Conservation (phyloP, 2,888 invertebrate genomes). For the Molorchus minor region DNA sequence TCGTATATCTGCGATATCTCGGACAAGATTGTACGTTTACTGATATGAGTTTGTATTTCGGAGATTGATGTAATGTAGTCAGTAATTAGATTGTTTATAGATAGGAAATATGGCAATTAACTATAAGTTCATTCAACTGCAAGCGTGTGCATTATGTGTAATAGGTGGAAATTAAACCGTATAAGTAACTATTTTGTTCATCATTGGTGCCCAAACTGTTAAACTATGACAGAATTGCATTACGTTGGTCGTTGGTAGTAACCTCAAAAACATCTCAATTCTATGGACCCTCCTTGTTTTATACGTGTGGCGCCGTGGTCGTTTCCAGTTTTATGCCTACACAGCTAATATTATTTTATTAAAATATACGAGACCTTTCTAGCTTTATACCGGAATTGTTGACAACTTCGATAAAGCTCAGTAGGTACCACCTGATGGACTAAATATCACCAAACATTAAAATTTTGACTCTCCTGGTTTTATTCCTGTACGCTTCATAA, state of each 20-base stretch:
- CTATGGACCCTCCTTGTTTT: neutral
- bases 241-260: conserved; percentile 7
- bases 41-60: too few relatives aligned
- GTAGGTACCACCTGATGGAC: neutral
- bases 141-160: too few relatives aligned
- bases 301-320: neutral
- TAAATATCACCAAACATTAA: neutral
- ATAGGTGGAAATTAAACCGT: conserved; percentile 9
- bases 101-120: too few relatives aligned
- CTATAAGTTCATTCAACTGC: too few relatives aligned
- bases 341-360: neutral
- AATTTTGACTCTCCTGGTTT: neutral
- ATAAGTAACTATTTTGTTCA: conserved; percentile 17
- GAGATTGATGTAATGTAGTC: too few relatives aligned
- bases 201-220: conserved; percentile 6
- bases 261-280: conserved; percentile 12
- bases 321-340: neutral
- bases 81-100: too few relatives aligned
- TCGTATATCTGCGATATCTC: too few relatives aligned
- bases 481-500: too few relatives aligned
- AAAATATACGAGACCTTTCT: neutral
- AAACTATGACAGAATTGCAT: neutral
- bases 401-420: neutral
- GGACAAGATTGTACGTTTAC: too few relatives aligned
- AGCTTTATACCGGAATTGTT: neutral